Conservation (phyloP, 1,140 invertebrate genomes). For the Bombus confusus region DNA sequence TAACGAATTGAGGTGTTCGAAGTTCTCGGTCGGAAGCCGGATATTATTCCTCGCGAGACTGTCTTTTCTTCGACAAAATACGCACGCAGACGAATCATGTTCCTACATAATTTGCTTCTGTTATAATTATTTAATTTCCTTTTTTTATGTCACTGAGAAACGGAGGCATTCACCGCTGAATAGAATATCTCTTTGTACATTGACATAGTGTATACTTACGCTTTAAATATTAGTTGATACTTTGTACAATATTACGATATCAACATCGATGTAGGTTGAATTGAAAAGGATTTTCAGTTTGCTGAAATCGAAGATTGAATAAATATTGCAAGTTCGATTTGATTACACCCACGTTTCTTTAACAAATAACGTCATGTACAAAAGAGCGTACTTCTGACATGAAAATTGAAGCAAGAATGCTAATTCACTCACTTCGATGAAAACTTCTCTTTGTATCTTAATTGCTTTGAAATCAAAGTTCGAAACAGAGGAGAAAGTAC, state of each 20-base stretch:
- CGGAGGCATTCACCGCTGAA: background rate
- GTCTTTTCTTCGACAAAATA: conserved; percentile 24
- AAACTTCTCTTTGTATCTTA: too few species aligned
- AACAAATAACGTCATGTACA: too few species aligned
- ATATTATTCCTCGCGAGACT: conserved; percentile 21
- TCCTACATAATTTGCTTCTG: background rate
- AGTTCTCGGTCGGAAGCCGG: conserved; percentile 7
- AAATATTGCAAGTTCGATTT: too few species aligned
- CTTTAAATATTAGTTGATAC: background rate
- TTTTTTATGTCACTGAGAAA: background rate
- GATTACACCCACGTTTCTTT: too few species aligned
- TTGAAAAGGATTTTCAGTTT: too few species aligned
- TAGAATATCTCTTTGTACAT: background rate
- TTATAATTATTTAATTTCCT: background rate
- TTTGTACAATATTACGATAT: too few species aligned
- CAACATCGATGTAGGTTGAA: background rate
- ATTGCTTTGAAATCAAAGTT: too few species aligned
- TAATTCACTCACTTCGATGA: background rate
- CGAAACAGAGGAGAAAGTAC: too few species aligned
- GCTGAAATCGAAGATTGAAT: too few species aligned
- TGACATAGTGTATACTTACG: background rate
- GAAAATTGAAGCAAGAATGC: too few species aligned
- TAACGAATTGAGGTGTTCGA: conserved; percentile 56
- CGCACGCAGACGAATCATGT: background rate
- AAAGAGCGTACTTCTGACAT: background rate